Percentiles rank a stretch among this genome's conserved stretches.
Evolutionary conservation across 2,888 invertebrate genomes (phyloP).

Genomic region (Agriotes lineatus): DNA sequence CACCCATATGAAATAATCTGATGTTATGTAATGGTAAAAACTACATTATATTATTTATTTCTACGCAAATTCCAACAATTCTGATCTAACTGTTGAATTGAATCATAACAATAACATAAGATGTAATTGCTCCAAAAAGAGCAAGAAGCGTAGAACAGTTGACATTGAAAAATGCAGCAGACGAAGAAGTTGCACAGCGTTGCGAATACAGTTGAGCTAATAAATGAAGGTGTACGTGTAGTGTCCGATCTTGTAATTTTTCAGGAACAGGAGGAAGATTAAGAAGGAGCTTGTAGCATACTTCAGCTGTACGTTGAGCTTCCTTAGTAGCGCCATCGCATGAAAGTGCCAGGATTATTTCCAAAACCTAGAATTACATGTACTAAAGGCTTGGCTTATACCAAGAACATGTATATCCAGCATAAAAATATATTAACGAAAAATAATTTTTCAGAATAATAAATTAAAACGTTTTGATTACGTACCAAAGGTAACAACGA

Average conservation of each 20-base stretch:
- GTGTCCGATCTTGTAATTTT: conserved; percentile 7
- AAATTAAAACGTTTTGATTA: no score
- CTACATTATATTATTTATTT: no score
- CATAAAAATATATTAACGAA: no score
- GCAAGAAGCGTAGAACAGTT: conserved; percentile 42
- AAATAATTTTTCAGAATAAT: no score
- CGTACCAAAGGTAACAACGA: background rate
- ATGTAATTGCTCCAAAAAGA: conserved; percentile 41
- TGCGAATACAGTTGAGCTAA: background rate
- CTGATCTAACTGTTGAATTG: conserved; percentile 44
- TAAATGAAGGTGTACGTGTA: background rate
- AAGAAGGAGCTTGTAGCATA: conserved; percentile 47
- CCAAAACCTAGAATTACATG: conserved; percentile 43
- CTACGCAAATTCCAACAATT: no score
- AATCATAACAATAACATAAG: conserved; percentile 45
- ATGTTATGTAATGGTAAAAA: no score
- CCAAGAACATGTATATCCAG: no score
- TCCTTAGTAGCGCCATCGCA: conserved; percentile 48
- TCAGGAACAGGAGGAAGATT: conserved; percentile 36
- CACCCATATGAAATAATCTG: no score
- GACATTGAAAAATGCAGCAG: conserved; percentile 45
- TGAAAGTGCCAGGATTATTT: conserved; percentile 41
- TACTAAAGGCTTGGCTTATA: no score
- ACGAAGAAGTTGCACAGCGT: conserved; percentile 24
- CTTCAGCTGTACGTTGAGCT: conserved; percentile 44